phyloP scores from a whole-genome alignment of 2,888 invertebrate species.

The Adineta ricciae region DNA sequence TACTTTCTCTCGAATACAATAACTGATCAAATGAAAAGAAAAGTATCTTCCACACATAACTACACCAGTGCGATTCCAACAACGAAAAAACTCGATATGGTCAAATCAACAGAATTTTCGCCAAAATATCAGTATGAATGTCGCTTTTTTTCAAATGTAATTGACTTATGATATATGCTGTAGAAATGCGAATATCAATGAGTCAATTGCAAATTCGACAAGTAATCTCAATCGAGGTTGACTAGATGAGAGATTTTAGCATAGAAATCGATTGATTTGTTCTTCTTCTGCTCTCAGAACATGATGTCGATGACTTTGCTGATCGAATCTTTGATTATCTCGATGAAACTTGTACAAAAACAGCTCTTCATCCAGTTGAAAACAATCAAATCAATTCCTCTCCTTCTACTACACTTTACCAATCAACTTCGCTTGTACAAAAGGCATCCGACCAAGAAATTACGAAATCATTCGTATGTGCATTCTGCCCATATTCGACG shows the following conservation, averaged over 20 bases:
- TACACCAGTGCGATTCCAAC: background rate
- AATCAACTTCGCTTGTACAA: too few relatives aligned
- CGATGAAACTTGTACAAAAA: background rate
- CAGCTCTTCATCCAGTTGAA: background rate
- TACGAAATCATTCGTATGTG: background rate
- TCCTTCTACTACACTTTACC: background rate
- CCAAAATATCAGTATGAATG: background rate
- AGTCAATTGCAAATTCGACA: background rate
- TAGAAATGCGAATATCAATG: background rate
- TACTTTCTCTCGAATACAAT: too few relatives aligned
- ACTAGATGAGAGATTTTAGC: background rate
- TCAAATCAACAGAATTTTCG: background rate
- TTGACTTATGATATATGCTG: background rate
- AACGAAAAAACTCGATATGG: background rate
- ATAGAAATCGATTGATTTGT: background rate
- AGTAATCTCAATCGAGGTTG: background rate
- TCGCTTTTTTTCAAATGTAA: background rate
- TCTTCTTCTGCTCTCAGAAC: too few relatives aligned
- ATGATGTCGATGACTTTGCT: slow-evolving; percentile 12
- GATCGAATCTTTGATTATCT: slow-evolving; percentile 17
- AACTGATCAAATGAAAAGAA: slow-evolving; percentile 4
- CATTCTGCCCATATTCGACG: background rate
- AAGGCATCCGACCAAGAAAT: background rate
- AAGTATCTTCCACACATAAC: background rate
- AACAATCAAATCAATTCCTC: background rate